phyloP scores from a whole-genome alignment of 2,888 invertebrate genomes.

The Hedya salicella region DNA sequence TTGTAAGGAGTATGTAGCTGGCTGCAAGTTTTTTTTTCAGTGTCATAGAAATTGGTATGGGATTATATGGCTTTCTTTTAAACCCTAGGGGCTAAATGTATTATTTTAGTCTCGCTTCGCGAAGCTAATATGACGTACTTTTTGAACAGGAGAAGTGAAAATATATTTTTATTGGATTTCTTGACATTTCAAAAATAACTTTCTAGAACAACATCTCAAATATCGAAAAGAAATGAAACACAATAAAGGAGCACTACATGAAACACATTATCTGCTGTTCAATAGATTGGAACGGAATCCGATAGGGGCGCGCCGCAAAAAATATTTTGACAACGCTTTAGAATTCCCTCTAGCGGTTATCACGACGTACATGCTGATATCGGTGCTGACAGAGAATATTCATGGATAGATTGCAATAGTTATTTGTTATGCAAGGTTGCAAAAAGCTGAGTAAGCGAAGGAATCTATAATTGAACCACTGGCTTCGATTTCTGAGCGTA shows the following conservation, averaged over 20 bases:
- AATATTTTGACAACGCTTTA: conserved; percentile 39
- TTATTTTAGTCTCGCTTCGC: no score
- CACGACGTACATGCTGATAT: conserved; percentile 17
- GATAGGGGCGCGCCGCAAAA: conserved; percentile 19
- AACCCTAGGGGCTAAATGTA: no score
- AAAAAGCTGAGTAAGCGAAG: no score
- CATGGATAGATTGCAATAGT: background rate
- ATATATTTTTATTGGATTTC: background rate
- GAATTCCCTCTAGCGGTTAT: conserved; percentile 25
- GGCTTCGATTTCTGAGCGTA: no score
- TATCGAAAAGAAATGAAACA: background rate
- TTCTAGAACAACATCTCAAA: background rate
- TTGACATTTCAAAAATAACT: background rate
- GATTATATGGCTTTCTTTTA: no score
- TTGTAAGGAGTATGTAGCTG: no score
- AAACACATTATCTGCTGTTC: conserved; percentile 28
- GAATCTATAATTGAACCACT: no score
- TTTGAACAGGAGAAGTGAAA: no score
- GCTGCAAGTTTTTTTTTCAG: no score
- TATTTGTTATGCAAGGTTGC: background rate
- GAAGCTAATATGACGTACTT: no score
- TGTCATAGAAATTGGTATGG: no score
- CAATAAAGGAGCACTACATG: conserved; percentile 14
- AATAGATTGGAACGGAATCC: conserved; percentile 33
- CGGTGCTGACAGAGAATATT: conserved; percentile 11